Evolutionary conservation across 1,140 invertebrate genomes (phyloP), one percentile per base, ranked within the genome.

Genomic region (Pseudomyrmex sp.): DNA sequence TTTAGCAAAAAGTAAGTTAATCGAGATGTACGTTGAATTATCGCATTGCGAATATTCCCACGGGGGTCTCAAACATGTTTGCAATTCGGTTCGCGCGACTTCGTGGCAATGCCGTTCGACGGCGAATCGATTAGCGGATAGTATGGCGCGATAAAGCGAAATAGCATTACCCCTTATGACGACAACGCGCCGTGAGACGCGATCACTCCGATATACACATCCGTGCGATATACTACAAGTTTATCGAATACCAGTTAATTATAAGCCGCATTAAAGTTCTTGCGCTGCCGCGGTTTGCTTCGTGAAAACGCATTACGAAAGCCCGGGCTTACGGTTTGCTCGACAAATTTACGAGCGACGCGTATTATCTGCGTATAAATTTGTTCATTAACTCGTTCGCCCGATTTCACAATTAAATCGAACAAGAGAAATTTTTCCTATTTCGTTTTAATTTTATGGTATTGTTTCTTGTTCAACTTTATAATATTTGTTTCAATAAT

Each of bases 181-280:
- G 54, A 79, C 65, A 35, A 18, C 18, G 20, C 20, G 52, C 26
- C 35, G 35, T 23, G 9, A 20, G 70, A 70, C 65, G 54, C 35
- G 35, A 70, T 59, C 50, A 48, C 46, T 35, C 46, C 5, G 35
- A 35, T 12, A 73, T 73, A 61, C 50, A 26, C 52, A 63, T 26
- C 23, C 54, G n/a, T 7, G 35, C 52, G 1, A 63, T 75, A 70
- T 56, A 79, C 59, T 58, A 79, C 35, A 35, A 52, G 76, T 20
- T 79, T 79, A 79, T 79, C 66, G 65, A 65, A 56, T 79, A 70
- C 26, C 52, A 46, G 63, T 68, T 77, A 77, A 77, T 77, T 69
- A 69, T 69, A 79, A 79, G 76, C 63, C 52, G 52, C 75, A 58
- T 69, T 79, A 69, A 77, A 56, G 75, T 79, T 69, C 52, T 46